Evolutionary conservation across 2,888 invertebrate genomes (phyloP).

Genomic region (Sisyra nigra): DNA sequence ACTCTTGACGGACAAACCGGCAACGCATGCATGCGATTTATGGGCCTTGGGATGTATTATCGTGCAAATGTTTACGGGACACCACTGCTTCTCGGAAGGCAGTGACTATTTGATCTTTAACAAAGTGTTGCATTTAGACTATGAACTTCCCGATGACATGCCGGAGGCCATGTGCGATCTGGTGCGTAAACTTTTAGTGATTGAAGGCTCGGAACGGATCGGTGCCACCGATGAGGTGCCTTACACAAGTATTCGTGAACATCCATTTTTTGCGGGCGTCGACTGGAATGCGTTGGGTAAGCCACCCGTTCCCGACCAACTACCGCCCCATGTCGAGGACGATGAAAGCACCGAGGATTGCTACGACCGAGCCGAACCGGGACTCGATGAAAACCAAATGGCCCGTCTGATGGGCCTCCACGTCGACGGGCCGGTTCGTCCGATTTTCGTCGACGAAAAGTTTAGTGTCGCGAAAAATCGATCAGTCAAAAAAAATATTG

Average conservation of each 20-base stretch:
- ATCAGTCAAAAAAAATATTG: slow-evolving; percentile 26
- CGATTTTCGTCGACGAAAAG: slow-evolving; percentile 3
- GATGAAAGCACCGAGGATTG: slow-evolving; percentile 37
- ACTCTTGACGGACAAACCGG: slow-evolving; percentile 50
- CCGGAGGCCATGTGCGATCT: slow-evolving; percentile 73
- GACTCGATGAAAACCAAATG: slow-evolving; percentile 67
- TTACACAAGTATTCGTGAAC: slow-evolving; percentile 70
- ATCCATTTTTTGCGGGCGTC: slow-evolving; percentile 71
- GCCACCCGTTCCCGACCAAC: slow-evolving; percentile 71
- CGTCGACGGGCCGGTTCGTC: neutral
- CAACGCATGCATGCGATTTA: slow-evolving; percentile 70
- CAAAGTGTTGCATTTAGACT: slow-evolving; percentile 81
- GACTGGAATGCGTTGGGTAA: slow-evolving; percentile 70
- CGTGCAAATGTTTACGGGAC: slow-evolving; percentile 91
- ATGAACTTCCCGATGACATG: slow-evolving; percentile 87
- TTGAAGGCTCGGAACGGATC: slow-evolving; percentile 64
- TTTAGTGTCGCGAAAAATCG: too few relatives aligned
- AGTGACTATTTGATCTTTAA: slow-evolving; percentile 94
- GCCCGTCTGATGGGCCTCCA: slow-evolving; percentile 54
- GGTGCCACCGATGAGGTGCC: slow-evolving; percentile 61
- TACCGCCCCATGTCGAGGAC: slow-evolving; percentile 44
- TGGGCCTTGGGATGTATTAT: slow-evolving; percentile 97
- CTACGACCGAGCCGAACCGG: slow-evolving; percentile 71
- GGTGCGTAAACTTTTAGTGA: slow-evolving; percentile 67
- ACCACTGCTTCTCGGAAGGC: slow-evolving; percentile 80